Conservation (phyloP, 1,140 invertebrate species). For the Drosophila pseudoobscura region DNA sequence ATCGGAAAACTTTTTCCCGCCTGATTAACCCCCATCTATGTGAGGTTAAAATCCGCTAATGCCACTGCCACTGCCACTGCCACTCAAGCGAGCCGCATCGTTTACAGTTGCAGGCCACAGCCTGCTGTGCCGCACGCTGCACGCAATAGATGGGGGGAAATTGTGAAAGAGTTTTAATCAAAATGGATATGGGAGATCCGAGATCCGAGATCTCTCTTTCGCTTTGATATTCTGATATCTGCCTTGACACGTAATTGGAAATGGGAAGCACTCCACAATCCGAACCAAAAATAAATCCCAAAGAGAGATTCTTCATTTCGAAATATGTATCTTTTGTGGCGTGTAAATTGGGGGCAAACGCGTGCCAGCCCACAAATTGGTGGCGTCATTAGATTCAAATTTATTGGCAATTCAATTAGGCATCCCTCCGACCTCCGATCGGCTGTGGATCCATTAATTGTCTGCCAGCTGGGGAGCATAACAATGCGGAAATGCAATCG, state of each 20-base stretch:
- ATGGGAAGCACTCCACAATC: constrained; percentile 1
- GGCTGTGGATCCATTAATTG: constrained; percentile 34
- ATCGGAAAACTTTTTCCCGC: constrained; percentile 14
- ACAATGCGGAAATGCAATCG: constrained; percentile 71
- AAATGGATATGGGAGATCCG: constrained; percentile 23
- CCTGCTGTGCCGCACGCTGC: constrained; percentile 19
- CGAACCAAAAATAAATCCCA: constrained; percentile 31
- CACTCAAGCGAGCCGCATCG: constrained; percentile 17
- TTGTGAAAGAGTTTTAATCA: constrained; percentile 52
- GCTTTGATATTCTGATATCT: constrained; percentile 29
- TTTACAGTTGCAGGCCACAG: constrained; percentile 14
- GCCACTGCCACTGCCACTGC: constrained; percentile 1
- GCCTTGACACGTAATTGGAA: constrained; percentile 48
- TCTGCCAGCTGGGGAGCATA: constrained; percentile 36
- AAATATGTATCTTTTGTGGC: constrained; percentile 19
- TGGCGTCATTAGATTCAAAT: constrained; percentile 57
- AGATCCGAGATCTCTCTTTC: not conserved
- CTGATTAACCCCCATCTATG: constrained; percentile 43
- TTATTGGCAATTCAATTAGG: constrained; percentile 60
- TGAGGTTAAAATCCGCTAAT: constrained; percentile 33
- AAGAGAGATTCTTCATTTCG: constrained; percentile 38
- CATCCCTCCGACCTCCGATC: not conserved
- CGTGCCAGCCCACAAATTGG: constrained; percentile 49
- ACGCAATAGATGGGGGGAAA: constrained; percentile 45
- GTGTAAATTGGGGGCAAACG: constrained; percentile 48